A percentile compares a stretch with the other conserved stretches of the same genome.
These are phyloP conservation scores for Eupeodes luniger DNA, from an alignment of 2,888 invertebrate genomes.

Conservation along the genomic window DNA sequence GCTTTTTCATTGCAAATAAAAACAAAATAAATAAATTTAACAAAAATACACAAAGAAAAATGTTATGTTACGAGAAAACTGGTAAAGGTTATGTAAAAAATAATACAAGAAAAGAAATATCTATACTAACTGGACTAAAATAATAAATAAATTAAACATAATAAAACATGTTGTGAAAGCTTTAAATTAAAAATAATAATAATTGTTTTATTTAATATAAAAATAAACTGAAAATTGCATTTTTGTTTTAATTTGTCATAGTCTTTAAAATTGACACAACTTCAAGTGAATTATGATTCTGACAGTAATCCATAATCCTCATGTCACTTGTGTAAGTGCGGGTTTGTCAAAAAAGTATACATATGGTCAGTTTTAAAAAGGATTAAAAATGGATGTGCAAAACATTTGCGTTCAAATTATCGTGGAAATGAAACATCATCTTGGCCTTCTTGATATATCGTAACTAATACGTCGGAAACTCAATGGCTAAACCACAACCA, in stretches of 20 bases:
- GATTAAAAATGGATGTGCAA: too few relatives aligned
- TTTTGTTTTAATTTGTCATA: constrained; percentile 11
- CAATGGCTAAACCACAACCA: too few relatives aligned
- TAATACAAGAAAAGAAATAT: constrained; percentile 30
- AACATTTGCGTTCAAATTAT: too few relatives aligned
- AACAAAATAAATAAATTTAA: constrained; percentile 42
- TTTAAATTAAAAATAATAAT: constrained; percentile 75
- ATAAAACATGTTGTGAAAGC: constrained; percentile 77
- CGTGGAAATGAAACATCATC: too few relatives aligned
- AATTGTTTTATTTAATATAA: constrained; percentile 73
- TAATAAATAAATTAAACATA: constrained; percentile 52
- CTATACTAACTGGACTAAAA: constrained; percentile 44
- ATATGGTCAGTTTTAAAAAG: too few relatives aligned
- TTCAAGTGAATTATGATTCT: too few relatives aligned
- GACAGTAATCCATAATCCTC: too few relatives aligned
- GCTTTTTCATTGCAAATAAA: constrained; percentile 73
- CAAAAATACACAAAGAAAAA: constrained; percentile 27
- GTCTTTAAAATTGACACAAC: too few relatives aligned
- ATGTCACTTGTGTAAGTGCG: too few relatives aligned
- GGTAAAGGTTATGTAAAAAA: constrained; percentile 24
- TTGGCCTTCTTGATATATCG: too few relatives aligned
- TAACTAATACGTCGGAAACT: too few relatives aligned
- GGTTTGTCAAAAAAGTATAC: too few relatives aligned
- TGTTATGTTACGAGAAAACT: constrained; percentile 26
- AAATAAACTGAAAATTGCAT: constrained; percentile 12